Evolutionary conservation across 2,113 vertebrate species (phyloP), one percentile per base, ranked within the genome.

Genomic region (Cephalophus harveyi): DNA sequence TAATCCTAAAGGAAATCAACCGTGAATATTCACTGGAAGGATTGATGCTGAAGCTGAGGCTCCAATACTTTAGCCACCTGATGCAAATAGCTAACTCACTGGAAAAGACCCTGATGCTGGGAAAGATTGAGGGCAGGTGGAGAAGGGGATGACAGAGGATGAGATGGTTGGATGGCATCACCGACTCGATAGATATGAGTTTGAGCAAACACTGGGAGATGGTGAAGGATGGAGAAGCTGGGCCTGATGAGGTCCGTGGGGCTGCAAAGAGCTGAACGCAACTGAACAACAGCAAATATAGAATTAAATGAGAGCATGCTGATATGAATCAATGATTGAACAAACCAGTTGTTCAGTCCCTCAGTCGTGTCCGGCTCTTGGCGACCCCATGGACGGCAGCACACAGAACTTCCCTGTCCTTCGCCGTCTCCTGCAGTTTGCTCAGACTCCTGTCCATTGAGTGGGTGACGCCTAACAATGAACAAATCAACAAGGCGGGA

Each of bases 261-360:
- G 21, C 27, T 14, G 3, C 40, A 14, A 76, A 76, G 40, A 43
- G 71, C 40, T 40, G 40, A 25, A 43, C 3, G 2, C 40, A 43
- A 7, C 40, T 76, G 36, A 43, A 7, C 12, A 7, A 40, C 67
- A 25, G 14, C 71, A 43, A 76, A 4, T 27, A 27, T 3, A 43
- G 12, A 33, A 6, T 21, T 15, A 10, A 43, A 40, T 0, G 62
- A 85, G 30, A 4, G 30, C 14, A 1, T 5, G 3, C 50, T 21
- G 81, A 12, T 3, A 12, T 0, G 13, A 13, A 3, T 43, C 10
- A 23, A 2, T 4, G 40, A 8, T 4, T 13, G 27, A 67, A 0
- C 40, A 30, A 17, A 30, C 33, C 19, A 9, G 8, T 67, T 2
- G n/a, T 67, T 71, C n/a, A 71, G 19, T 40, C 5, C 10, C n/a